phyloP scores from a whole-genome alignment of 2,888 invertebrate species.

The Eueremaeus valkanovi region DNA sequence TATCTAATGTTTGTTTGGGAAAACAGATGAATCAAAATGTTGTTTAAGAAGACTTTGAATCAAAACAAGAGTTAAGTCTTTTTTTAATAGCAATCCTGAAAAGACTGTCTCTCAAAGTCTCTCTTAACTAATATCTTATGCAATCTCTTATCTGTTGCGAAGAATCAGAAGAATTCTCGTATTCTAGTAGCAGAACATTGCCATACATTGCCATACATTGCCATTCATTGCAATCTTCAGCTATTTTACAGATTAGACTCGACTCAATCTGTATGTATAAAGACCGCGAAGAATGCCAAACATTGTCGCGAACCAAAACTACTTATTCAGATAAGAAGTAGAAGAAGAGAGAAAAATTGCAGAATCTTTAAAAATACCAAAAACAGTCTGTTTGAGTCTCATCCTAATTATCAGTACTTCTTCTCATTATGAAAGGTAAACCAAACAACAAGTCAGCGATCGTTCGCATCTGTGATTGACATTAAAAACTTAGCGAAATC shows the following conservation, averaged over 20 bases:
- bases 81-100: neutral
- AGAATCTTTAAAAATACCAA: neutral
- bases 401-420: neutral
- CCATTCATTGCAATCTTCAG: neutral
- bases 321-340: slow-evolving; percentile 4
- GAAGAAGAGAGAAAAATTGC: neutral
- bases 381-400: neutral
- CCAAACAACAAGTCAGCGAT: neutral
- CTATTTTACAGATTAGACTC: neutral
- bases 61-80: neutral
- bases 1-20: neutral
- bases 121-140: neutral
- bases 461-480: no score
- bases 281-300: slow-evolving; percentile 33
- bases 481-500: neutral
- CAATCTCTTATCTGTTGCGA: slow-evolving; percentile 3
- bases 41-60: neutral
- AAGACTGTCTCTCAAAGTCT: neutral
- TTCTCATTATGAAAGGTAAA: neutral
- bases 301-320: slow-evolving; percentile 27
- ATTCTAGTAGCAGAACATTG: slow-evolving; percentile 19
- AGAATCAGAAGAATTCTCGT: slow-evolving; percentile 8
- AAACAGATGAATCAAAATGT: neutral
- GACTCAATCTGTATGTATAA: slow-evolving; percentile 1
- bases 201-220: neutral